Conservation (phyloP, 2,113 vertebrate genomes). For the Thalassoma bifasciatum region DNA sequence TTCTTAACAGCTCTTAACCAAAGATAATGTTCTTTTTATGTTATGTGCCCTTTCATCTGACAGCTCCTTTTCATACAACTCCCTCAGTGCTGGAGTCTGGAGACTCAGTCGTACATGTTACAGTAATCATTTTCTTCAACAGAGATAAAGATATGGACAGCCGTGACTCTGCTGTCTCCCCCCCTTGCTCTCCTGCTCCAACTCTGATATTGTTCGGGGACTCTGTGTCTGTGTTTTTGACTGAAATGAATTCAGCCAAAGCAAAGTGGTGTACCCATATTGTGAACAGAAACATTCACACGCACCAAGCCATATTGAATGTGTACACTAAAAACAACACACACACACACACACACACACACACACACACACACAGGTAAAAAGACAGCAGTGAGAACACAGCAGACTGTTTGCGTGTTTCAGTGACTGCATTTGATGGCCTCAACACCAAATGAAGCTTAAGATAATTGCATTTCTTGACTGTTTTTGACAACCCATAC, state of each 20-base stretch:
- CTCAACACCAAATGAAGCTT: constrained; percentile 1
- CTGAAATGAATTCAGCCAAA: constrained; percentile 61
- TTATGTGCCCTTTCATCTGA: constrained; percentile 70
- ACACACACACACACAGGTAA: constrained; percentile 3
- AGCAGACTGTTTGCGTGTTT: constrained; percentile 41
- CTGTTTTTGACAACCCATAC: constrained; percentile 7
- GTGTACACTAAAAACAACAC: constrained; percentile 45
- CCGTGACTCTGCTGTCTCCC: constrained; percentile 41
- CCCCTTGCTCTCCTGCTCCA: constrained; percentile 22
- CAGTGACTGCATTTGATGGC: constrained; percentile 13
- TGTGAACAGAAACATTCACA: constrained; percentile 31
- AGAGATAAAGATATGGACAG: constrained; percentile 69
- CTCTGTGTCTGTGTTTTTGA: constrained; percentile 53
- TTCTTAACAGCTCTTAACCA: constrained; percentile 54
- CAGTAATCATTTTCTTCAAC: constrained; percentile 68
- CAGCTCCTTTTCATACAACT: constrained; percentile 65
- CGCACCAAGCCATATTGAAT: constrained; percentile 30
- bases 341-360: constrained; percentile 11
- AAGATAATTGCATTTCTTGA: background rate
- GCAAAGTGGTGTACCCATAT: constrained; percentile 28
- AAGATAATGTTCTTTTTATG: constrained; percentile 70
- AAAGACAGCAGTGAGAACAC: constrained; percentile 19
- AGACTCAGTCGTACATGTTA: constrained; percentile 61
- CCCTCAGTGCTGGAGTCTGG: constrained; percentile 55
- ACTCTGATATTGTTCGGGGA: constrained; percentile 71